Evolutionary conservation across 2,113 vertebrate species (phyloP).

Genomic region (Chamaea fasciata): DNA sequence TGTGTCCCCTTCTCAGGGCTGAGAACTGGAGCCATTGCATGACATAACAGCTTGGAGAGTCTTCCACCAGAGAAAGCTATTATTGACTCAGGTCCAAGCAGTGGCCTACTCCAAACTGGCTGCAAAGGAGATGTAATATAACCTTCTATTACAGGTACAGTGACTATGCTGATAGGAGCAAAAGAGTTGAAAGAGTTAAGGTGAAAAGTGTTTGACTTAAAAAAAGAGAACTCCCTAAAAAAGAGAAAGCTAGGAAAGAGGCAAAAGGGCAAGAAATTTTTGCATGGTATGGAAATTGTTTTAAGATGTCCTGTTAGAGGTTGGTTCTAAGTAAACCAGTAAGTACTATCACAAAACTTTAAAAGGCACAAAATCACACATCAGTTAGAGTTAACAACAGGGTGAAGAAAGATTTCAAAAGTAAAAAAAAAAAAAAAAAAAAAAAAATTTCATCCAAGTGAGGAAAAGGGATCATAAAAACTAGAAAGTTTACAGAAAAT

Average conservation of each 20-base stretch:
- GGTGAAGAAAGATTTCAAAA: neutral
- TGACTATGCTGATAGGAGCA: neutral
- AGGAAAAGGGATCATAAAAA: neutral
- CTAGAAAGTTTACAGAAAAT: neutral
- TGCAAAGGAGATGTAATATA: neutral
- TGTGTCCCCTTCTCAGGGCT: neutral
- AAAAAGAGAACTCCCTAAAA: neutral
- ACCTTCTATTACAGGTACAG: neutral
- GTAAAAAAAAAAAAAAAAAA: neutral
- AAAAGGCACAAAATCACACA: neutral
- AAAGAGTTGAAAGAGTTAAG: neutral
- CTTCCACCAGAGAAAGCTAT: neutral
- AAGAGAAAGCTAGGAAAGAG: neutral
- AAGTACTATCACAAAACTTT: neutral
- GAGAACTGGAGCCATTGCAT: neutral
- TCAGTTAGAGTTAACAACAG: neutral
- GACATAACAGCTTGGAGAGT: neutral
- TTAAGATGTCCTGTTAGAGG: neutral
- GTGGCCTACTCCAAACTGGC: neutral
- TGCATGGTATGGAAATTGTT: neutral
- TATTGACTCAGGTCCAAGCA: neutral
- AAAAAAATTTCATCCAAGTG: neutral
- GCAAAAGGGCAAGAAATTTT: neutral
- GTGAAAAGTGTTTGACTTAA: neutral
- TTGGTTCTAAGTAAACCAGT: neutral